These are phyloP conservation scores for Drosophila prosaltans DNA, from an alignment of 1,140 invertebrate species.

Conservation along the genomic window DNA sequence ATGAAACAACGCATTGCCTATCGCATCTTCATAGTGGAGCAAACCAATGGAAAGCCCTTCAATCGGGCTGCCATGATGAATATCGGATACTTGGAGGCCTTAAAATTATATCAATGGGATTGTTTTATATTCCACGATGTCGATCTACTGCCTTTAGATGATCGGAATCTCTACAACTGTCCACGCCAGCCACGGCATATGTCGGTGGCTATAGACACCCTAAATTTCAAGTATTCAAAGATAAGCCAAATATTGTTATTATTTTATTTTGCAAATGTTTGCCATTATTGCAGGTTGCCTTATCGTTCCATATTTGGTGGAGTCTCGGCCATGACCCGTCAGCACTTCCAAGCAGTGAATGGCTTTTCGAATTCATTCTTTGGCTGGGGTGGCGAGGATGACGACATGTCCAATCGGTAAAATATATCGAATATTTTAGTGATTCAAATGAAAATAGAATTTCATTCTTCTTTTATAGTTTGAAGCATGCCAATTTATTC, in stretches of 20 bases:
- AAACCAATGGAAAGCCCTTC: constrained; percentile 90
- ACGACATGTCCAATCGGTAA: constrained; percentile 92
- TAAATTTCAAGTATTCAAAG: constrained; percentile 89
- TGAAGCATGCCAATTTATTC: constrained; percentile 90
- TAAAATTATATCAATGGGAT: constrained; percentile 90
- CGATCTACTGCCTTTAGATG: constrained; percentile 96
- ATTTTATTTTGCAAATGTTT: background rate
- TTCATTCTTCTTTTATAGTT: constrained; percentile 65
- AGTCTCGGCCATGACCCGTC: constrained; percentile 91
- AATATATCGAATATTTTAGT: background rate
- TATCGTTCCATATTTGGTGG: constrained; percentile 95
- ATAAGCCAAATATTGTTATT: background rate
- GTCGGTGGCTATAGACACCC: constrained; percentile 96
- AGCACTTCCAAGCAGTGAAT: constrained; percentile 92
- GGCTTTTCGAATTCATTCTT: constrained; percentile 96
- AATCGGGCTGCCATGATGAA: constrained; percentile 98
- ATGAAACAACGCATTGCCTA: constrained; percentile 96
- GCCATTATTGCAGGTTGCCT: constrained; percentile 87
- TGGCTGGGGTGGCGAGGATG: constrained; percentile 97
- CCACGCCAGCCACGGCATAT: constrained; percentile 96
- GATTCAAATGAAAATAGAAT: background rate
- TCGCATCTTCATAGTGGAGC: constrained; percentile 97
- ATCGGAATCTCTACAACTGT: constrained; percentile 95
- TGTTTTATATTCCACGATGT: constrained; percentile 99
- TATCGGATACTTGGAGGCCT: constrained; percentile 95